These are phyloP conservation scores for Sebastes baramenuke DNA, from an alignment of 2,797 vertebrate genomes.

Conservation along the genomic window DNA sequence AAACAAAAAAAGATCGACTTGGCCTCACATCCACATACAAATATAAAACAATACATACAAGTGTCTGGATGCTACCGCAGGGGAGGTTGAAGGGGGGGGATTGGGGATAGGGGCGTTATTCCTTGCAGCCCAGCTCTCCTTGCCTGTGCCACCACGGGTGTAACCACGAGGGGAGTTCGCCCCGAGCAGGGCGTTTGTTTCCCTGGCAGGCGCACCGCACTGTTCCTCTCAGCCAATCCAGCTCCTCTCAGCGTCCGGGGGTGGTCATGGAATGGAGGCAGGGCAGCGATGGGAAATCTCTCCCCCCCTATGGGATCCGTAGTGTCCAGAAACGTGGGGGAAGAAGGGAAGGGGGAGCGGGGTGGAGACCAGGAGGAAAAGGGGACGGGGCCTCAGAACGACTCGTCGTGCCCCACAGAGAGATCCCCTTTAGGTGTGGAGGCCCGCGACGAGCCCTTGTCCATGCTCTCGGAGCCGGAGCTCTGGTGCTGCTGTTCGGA, in stretches of 20 bases:
- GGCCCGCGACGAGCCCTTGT: conserved; percentile 98
- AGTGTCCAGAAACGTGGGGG: conserved; percentile 66
- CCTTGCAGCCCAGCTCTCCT: conserved; percentile 55
- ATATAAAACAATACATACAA: conserved; percentile 99
- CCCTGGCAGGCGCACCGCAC: conserved; percentile 30
- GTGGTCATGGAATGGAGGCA: conserved; percentile 57
- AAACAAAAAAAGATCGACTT: conserved; percentile 87
- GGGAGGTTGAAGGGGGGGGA: conserved; percentile 7
- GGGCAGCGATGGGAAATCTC: conserved; percentile 57
- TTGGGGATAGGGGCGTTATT: conserved; percentile 17
- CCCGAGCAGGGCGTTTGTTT: conserved; percentile 13
- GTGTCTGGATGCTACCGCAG: conserved; percentile 87
- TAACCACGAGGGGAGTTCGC: conserved; percentile 37
- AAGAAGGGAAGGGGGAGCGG: background rate
- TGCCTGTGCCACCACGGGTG: conserved; percentile 28
- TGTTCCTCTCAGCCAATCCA: conserved; percentile 48
- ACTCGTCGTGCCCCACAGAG: conserved; percentile 94
- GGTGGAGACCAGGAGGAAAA: background rate
- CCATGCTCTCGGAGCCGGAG: conserved; percentile 99
- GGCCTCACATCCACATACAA: conserved; percentile 98
- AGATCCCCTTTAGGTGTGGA: conserved; percentile 97
- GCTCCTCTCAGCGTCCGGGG: conserved; percentile 57
- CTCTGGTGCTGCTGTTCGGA: conserved; percentile 99
- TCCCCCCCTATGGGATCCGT: conserved; percentile 67
- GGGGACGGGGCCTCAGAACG: conserved; percentile 85